These are phyloP conservation scores for Kryphioiulus occultus DNA, from an alignment of 2,888 invertebrate genomes.

Conservation along the genomic window DNA sequence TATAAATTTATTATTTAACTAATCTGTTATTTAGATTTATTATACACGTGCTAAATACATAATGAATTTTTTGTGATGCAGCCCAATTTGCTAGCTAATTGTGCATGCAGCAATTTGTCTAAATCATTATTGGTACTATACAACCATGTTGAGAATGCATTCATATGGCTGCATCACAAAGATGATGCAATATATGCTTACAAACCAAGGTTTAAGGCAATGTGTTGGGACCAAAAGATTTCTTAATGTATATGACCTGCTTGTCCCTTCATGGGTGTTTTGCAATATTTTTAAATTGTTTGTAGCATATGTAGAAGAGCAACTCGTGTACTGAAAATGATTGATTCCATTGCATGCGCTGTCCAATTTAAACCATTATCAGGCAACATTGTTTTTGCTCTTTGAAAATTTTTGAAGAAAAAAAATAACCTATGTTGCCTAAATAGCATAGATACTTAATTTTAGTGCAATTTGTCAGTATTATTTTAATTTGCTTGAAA, in stretches of 20 bases:
- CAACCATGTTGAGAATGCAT: not conserved
- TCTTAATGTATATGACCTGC: slow-evolving; percentile 18
- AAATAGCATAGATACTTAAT: not conserved
- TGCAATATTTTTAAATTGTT: slow-evolving; percentile 21
- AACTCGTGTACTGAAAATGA: not conserved
- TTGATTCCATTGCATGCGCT: not conserved
- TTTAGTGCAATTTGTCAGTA: not conserved
- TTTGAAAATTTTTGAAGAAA: not conserved
- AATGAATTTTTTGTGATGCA: not conserved
- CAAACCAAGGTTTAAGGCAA: slow-evolving; percentile 3
- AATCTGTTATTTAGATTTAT: not conserved
- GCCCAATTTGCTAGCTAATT: not conserved
- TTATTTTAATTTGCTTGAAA: not conserved
- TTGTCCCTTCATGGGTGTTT: slow-evolving; percentile 14
- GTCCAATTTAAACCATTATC: not conserved
- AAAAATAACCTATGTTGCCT: not conserved
- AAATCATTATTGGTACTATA: not conserved
- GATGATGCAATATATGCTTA: not conserved
- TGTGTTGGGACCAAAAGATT: slow-evolving; percentile 24
- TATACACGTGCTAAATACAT: not conserved
- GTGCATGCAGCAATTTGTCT: not conserved
- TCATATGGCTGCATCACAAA: not conserved
- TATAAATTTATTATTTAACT: slow-evolving; percentile 17
- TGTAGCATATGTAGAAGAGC: not conserved
- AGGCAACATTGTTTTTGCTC: not conserved